Percentiles rank a stretch among this genome's conserved stretches.
Evolutionary conservation across 2,888 invertebrate genomes (phyloP).

Genomic region (Hymenopus coronatus): DNA sequence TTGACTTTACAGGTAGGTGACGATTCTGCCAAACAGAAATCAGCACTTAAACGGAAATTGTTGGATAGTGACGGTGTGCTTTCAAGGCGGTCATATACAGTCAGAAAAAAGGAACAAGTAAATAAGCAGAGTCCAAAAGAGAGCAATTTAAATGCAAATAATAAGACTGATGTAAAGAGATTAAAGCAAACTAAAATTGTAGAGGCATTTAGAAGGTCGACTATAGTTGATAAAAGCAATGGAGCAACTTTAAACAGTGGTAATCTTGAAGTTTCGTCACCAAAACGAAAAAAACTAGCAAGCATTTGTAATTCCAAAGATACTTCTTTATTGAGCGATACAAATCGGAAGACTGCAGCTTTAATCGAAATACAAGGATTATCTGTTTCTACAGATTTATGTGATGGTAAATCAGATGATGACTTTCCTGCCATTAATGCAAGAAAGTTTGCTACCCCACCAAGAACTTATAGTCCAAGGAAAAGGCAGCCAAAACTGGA

Average conservation of each 20-base stretch:
- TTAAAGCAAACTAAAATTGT: neutral
- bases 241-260: neutral
- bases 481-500: neutral
- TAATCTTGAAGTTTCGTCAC: neutral
- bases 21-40: neutral
- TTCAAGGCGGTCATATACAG: neutral
- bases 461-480: constrained; percentile 24
- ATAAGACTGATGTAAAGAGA: constrained; percentile 17
- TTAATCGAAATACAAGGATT: neutral
- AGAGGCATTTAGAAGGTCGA: neutral
- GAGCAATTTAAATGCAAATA: neutral
- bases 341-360: neutral
- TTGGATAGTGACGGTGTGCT: neutral
- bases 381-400: neutral
- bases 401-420: neutral
- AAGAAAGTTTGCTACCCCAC: constrained; percentile 10
- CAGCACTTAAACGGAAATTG: neutral
- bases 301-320: neutral
- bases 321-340: neutral
- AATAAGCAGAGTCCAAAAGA: neutral
- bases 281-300: constrained; percentile 1
- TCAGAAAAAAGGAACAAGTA: neutral
- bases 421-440: constrained; percentile 6
- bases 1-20: neutral
- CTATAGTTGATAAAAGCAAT: neutral